Evolutionary conservation across 2,797 vertebrate genomes (phyloP).

Genomic region (Tokudaia tokunoshimensis): DNA sequence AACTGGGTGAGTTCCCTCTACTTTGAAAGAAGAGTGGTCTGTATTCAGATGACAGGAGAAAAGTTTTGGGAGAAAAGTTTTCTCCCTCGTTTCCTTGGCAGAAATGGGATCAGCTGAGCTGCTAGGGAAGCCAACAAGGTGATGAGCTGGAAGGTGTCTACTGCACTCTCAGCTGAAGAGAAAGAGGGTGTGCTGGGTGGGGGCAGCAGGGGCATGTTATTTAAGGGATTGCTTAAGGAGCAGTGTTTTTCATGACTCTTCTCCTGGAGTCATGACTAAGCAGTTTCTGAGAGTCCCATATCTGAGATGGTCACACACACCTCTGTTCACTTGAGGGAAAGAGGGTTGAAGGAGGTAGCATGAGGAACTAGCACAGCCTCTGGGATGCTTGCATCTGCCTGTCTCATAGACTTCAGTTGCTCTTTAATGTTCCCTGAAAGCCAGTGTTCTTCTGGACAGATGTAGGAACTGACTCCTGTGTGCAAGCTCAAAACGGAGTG

Average conservation of each 20-base stretch:
- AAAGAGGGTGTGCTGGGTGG: not conserved
- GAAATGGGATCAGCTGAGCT: not conserved
- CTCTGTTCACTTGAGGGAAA: not conserved
- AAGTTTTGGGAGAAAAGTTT: too few species aligned
- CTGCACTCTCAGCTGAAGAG: not conserved
- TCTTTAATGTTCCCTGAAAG: not conserved
- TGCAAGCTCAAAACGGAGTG: not conserved
- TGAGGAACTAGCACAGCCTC: not conserved
- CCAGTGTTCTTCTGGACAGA: not conserved
- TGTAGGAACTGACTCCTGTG: too few species aligned
- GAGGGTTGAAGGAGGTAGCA: too few species aligned
- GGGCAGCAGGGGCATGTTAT: too few species aligned
- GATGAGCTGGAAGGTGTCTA: not conserved
- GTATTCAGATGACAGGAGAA: fast-evolving
- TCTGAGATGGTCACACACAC: not conserved
- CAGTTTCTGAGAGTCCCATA: not conserved
- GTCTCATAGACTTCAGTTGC: not conserved
- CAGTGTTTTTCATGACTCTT: not conserved
- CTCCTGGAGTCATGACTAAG: not conserved
- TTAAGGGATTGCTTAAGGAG: not conserved
- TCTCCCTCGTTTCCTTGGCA: too few species aligned
- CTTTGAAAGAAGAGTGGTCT: fast-evolving
- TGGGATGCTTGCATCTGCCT: not conserved
- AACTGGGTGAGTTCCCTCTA: fast-evolving
- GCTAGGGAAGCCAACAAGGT: not conserved